Evolutionary conservation across 2,888 invertebrate genomes (phyloP).

Genomic region (Deilephila elpenor): DNA sequence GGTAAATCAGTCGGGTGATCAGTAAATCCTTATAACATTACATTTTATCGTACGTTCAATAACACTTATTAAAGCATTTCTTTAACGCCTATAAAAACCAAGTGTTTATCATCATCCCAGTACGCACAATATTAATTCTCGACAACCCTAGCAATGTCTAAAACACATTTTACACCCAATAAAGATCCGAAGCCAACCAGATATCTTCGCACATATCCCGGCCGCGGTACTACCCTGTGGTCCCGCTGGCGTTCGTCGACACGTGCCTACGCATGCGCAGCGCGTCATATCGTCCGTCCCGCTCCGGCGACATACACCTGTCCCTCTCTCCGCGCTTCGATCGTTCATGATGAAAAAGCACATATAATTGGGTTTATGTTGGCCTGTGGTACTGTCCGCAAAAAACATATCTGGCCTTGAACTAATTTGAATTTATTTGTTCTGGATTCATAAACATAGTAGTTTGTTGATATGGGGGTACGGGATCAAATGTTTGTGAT

Average conservation of each 20-base stretch:
- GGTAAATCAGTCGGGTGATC: neutral
- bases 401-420: constrained; percentile 64
- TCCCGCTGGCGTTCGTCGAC: constrained; percentile 53
- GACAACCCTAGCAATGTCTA: neutral
- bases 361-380: constrained; percentile 82
- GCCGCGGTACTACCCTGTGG: constrained; percentile 42
- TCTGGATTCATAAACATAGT: constrained; percentile 15
- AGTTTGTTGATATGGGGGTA: neutral
- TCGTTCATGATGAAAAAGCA: constrained; percentile 81
- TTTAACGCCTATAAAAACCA: too few relatives aligned
- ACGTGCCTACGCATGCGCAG: constrained; percentile 79
- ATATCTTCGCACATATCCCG: constrained; percentile 21
- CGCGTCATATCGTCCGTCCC: constrained; percentile 46
- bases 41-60: too few relatives aligned
- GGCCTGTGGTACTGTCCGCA: constrained; percentile 63
- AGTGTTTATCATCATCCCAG: too few relatives aligned
- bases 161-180: neutral
- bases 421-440: constrained; percentile 37
- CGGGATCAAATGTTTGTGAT: constrained; percentile 30
- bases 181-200: constrained; percentile 6
- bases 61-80: too few relatives aligned
- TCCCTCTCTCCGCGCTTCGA: constrained; percentile 74
- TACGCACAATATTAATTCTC: neutral
- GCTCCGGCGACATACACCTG: constrained; percentile 52
- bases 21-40: neutral